Evolutionary conservation across 2,113 vertebrate species (phyloP).

Genomic region (Rhombomys opimus): DNA sequence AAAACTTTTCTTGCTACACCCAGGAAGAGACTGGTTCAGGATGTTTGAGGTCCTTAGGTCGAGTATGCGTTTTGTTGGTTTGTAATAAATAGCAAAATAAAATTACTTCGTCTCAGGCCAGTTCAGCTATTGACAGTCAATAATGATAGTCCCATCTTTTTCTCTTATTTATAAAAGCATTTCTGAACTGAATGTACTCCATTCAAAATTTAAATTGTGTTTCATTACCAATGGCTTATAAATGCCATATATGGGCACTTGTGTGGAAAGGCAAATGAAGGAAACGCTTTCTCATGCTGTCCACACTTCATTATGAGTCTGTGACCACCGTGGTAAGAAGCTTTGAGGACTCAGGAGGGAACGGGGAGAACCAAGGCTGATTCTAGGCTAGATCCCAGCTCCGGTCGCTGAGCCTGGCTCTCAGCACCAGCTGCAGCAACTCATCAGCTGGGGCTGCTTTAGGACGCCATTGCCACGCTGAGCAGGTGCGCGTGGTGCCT

Average conservation of each 20-base stretch:
- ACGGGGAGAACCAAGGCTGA: not conserved
- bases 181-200: constrained; percentile 10
- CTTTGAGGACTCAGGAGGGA: not conserved
- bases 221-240: not conserved
- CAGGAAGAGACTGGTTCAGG: constrained; percentile 18
- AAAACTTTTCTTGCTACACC: not conserved
- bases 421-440: not conserved
- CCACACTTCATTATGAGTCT: not conserved
- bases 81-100: constrained; percentile 29
- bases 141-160: not conserved
- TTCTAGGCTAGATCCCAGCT: not conserved
- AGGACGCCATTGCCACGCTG: not conserved
- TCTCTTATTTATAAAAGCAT: constrained; percentile 23
- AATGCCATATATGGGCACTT: not conserved
- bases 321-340: not conserved
- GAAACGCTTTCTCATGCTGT: not conserved
- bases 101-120: not conserved
- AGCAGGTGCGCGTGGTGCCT: not conserved
- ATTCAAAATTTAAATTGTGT: not conserved
- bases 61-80: not conserved
- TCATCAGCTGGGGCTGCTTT: not conserved
- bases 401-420: not conserved
- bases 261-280: not conserved
- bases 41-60: not conserved
- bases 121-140: not conserved